Percentiles rank a stretch among this genome's conserved stretches.
phyloP scores from a whole-genome alignment of 2,113 vertebrate genomes.

The Pseudonaja textilis region DNA sequence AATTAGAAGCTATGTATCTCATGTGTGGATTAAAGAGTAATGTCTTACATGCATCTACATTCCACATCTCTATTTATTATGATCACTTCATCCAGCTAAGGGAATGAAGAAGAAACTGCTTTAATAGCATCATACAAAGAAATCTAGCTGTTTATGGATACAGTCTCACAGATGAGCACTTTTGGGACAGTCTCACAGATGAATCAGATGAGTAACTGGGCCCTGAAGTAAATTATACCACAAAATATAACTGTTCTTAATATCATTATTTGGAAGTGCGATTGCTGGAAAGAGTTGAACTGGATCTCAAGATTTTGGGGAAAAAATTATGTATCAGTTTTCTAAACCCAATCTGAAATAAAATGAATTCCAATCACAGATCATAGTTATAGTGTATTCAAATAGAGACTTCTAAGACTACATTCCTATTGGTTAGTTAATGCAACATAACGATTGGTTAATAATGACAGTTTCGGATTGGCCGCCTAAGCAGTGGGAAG shows the following conservation, averaged over 20 bases:
- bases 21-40: neutral
- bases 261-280: neutral
- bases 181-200: neutral
- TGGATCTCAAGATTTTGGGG: neutral
- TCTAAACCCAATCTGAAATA: neutral
- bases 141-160: neutral
- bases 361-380: neutral
- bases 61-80: neutral
- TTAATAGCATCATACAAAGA: neutral
- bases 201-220: neutral
- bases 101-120: neutral
- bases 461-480: no score
- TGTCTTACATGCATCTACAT: neutral
- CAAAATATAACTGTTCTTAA: neutral
- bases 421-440: no score
- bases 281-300: neutral
- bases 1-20: neutral
- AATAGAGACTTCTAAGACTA: no score
- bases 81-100: neutral
- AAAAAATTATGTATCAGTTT: neutral
- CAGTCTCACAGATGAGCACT: neutral
- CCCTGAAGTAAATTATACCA: neutral
- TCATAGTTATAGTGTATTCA: no score
- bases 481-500: no score
- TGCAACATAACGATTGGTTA: no score